Conservation (phyloP, 2,113 vertebrate species). For the Embiotoca jacksoni region DNA sequence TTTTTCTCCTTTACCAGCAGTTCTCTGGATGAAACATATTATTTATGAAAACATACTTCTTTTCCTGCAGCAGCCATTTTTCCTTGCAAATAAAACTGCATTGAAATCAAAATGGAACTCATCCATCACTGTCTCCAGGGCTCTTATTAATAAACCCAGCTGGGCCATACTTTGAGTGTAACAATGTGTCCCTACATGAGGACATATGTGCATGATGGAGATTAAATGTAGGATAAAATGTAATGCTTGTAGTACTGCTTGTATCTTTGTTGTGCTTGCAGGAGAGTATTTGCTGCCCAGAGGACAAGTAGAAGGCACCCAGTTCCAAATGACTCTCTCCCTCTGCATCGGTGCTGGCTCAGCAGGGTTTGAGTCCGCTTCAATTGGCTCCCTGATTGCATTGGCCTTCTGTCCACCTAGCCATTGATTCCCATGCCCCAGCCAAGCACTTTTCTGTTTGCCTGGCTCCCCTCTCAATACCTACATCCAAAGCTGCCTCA, state of each 20-base stretch:
- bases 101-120: constrained; percentile 75
- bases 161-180: constrained; percentile 40
- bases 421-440: constrained; percentile 80
- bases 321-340: constrained; percentile 71
- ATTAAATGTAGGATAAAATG: constrained; percentile 60
- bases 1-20: constrained; percentile 58
- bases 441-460: constrained; percentile 74
- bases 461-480: constrained; percentile 60
- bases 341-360: constrained; percentile 76
- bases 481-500: constrained; percentile 51
- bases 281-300: constrained; percentile 52
- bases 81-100: constrained; percentile 68
- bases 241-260: constrained; percentile 52
- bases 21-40: constrained; percentile 32
- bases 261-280: constrained; percentile 65
- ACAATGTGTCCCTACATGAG: constrained; percentile 25
- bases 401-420: constrained; percentile 81
- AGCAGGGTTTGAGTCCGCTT: constrained; percentile 77
- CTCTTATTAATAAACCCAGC: constrained; percentile 69
- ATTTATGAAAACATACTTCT: constrained; percentile 45
- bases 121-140: constrained; percentile 80
- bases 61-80: constrained; percentile 42
- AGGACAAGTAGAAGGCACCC: constrained; percentile 77
- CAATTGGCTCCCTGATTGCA: constrained; percentile 83
- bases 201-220: constrained; percentile 43